Evolutionary conservation across 2,113 vertebrate genomes (phyloP).

Genomic region (Anseranas semipalmata): DNA sequence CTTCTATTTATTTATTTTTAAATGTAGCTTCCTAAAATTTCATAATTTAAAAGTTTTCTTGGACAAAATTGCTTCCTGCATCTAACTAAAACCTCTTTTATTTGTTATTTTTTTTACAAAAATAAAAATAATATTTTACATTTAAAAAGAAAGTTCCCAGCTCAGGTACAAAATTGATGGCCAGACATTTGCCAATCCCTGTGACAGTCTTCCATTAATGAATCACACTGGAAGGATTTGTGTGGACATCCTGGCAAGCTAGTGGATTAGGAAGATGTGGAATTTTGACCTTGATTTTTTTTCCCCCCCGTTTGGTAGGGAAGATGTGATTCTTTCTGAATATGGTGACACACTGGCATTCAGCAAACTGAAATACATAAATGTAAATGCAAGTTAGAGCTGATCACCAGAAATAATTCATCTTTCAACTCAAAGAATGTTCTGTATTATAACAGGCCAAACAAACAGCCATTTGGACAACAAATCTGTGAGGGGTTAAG

Average conservation of each 20-base stretch:
- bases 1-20: background rate
- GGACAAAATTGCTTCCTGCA: background rate
- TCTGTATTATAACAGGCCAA: background rate
- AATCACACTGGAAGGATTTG: background rate
- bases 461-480: background rate
- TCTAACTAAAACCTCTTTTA: background rate
- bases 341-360: background rate
- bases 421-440: background rate
- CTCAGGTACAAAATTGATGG: background rate
- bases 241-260: background rate
- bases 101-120: background rate
- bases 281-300: background rate
- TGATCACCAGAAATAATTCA: background rate
- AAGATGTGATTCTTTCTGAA: background rate
- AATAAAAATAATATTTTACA: background rate
- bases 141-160: background rate
- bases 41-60: background rate
- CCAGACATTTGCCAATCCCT: background rate
- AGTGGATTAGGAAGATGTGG: background rate
- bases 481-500: background rate
- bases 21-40: background rate
- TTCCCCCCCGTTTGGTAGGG: background rate
- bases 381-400: background rate
- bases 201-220: background rate
- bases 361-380: background rate